Evolutionary conservation across 2,113 vertebrate genomes (phyloP).

Genomic region (Cephalopterus ornatus): DNA sequence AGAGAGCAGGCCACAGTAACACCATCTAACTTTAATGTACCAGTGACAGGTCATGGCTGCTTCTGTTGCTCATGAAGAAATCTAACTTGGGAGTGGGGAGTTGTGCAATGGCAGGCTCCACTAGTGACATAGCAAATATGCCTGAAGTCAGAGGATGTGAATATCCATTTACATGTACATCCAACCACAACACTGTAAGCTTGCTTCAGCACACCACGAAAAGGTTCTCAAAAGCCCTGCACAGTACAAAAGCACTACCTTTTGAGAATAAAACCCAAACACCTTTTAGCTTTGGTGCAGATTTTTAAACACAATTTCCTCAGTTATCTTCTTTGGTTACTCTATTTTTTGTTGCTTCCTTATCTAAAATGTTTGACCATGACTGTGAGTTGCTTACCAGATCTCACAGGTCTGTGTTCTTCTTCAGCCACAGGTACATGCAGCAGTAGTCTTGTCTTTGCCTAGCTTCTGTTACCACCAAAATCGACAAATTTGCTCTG

Average conservation of each 20-base stretch:
- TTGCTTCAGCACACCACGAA: neutral
- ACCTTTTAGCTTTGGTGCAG: neutral
- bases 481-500: neutral
- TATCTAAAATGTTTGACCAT: neutral
- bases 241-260: neutral
- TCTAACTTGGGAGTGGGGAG: neutral
- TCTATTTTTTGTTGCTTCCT: neutral
- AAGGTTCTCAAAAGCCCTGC: neutral
- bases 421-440: neutral
- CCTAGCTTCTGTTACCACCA: neutral
- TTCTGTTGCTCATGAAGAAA: neutral
- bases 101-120: neutral
- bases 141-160: neutral
- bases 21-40: neutral
- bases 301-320: neutral
- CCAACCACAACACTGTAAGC: neutral
- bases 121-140: neutral
- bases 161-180: neutral
- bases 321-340: neutral
- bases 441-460: neutral
- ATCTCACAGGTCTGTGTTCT: neutral
- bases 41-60: neutral
- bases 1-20: neutral
- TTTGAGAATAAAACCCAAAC: neutral
- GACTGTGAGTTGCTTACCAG: neutral